Evolutionary conservation across 2,888 invertebrate genomes (phyloP), one percentile per base, ranked within the genome.

Genomic region (Galeruca laticollis): DNA sequence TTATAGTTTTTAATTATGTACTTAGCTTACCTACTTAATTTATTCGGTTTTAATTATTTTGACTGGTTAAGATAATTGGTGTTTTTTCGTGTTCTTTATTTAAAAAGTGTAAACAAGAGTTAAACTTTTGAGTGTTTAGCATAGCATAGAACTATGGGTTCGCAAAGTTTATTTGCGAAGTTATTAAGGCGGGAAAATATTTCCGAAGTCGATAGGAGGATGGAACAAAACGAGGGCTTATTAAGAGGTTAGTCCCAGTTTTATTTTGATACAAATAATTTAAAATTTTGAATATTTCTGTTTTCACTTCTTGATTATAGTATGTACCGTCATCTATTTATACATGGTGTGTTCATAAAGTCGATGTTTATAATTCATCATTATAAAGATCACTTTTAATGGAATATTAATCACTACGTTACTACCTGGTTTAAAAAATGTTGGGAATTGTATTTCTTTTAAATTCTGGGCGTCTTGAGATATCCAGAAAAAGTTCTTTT

Each of bases 231-330:
- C 54, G 81, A 82, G 10, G 83, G 80, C 35, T 79, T 84, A 47
- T 74, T 84, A 40, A 80, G 77, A 82, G 83, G 82, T 82, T 76
- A 74, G 76, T 76, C 64, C 43, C 10, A 8, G 11, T 31, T n/a
- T 8, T 13, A 2, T 56, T 56, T 64, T 56, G 13, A 26, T 8
- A 13, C 3, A 40, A 4, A 40, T 13, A n/a, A 3, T 9, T 11
- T 37, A 11, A 2, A 11, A 37, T 37, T n/a, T n/a, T n/a, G n/a
- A n/a, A n/a, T n/a, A n/a, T n/a, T n/a, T n/a, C n/a, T n/a, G n/a
- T n/a, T n/a, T n/a, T n/a, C n/a, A n/a, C n/a, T n/a, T n/a, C n/a
- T n/a, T n/a, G n/a, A n/a, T n/a, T n/a, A n/a, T n/a, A n/a, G n/a
- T n/a, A n/a, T n/a, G n/a, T n/a, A n/a, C n/a, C n/a, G n/a, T n/a